A percentile compares a stretch with the other conserved stretches of the same genome.
Evolutionary conservation across 2,113 vertebrate genomes (phyloP).

Genomic region (Psettodes erumei): DNA sequence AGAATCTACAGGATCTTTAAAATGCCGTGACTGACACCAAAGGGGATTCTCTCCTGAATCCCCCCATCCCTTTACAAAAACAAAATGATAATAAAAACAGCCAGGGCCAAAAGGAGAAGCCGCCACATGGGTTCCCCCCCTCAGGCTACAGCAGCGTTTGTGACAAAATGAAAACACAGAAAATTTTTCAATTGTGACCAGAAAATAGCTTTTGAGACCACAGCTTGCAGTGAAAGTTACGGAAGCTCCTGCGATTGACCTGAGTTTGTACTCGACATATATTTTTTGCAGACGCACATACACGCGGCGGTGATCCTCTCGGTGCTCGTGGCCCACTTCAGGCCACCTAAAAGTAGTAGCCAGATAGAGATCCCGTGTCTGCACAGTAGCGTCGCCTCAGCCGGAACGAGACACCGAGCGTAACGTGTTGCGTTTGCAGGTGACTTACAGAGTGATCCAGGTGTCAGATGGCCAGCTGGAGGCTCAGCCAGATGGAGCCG

Average conservation of each 20-base stretch:
- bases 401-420: neutral
- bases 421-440: constrained; percentile 74
- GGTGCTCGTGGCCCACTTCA: neutral
- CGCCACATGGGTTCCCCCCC: neutral
- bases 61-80: neutral
- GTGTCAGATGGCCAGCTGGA: constrained; percentile 94
- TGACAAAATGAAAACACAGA: neutral
- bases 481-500: constrained; percentile 87
- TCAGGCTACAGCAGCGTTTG: neutral
- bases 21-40: neutral
- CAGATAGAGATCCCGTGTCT: neutral
- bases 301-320: too few relatives aligned
- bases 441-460: constrained; percentile 95
- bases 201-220: too few relatives aligned
- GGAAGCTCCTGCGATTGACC: too few relatives aligned
- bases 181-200: neutral
- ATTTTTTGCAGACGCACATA: too few relatives aligned
- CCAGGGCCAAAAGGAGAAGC: neutral
- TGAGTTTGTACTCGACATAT: too few relatives aligned
- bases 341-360: neutral
- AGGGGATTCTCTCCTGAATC: too few relatives aligned
- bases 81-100: neutral
- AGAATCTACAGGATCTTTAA: neutral
- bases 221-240: too few relatives aligned
- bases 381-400: neutral